phyloP scores from a whole-genome alignment of 2,888 invertebrate genomes.

The Muscina levida region DNA sequence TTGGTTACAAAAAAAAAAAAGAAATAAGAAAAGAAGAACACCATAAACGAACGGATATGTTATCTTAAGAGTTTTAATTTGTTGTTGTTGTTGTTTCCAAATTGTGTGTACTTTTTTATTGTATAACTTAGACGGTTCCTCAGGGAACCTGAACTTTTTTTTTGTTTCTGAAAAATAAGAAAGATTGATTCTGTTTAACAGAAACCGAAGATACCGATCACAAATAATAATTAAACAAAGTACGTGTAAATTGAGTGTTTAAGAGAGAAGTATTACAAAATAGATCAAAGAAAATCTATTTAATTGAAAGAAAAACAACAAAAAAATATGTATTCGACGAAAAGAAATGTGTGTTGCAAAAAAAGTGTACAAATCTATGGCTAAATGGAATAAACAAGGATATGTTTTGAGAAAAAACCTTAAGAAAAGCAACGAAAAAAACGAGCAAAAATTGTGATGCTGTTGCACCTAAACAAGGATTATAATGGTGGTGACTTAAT shows the following conservation, averaged over 20 bases:
- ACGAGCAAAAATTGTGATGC: slow-evolving; percentile 1
- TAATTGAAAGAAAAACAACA: slow-evolving; percentile 23
- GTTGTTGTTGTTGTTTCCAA: slow-evolving; percentile 8
- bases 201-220: slow-evolving; percentile 18
- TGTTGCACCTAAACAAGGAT: background rate
- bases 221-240: slow-evolving; percentile 36
- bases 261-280: slow-evolving; percentile 7
- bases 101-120: slow-evolving; percentile 14
- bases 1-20: background rate
- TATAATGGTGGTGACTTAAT: too few species aligned
- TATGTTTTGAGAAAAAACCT: background rate
- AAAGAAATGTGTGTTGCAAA: slow-evolving; percentile 5
- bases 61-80: slow-evolving; percentile 6
- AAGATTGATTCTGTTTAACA: slow-evolving; percentile 1
- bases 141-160: slow-evolving; percentile 51
- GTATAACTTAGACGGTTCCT: slow-evolving; percentile 27
- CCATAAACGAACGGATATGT: slow-evolving; percentile 43
- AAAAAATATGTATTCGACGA: slow-evolving; percentile 45
- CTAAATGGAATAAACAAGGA: slow-evolving; percentile 7
- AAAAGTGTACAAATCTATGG: slow-evolving; percentile 14
- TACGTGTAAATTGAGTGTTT: slow-evolving; percentile 15
- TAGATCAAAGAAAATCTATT: background rate
- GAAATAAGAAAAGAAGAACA: slow-evolving; percentile 25
- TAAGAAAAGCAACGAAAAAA: background rate
- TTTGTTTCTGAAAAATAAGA: too few species aligned